Base-by-base conservation (phyloP, 2,113 vertebrate genomes). In the Antechinus stuartii region DNA sequence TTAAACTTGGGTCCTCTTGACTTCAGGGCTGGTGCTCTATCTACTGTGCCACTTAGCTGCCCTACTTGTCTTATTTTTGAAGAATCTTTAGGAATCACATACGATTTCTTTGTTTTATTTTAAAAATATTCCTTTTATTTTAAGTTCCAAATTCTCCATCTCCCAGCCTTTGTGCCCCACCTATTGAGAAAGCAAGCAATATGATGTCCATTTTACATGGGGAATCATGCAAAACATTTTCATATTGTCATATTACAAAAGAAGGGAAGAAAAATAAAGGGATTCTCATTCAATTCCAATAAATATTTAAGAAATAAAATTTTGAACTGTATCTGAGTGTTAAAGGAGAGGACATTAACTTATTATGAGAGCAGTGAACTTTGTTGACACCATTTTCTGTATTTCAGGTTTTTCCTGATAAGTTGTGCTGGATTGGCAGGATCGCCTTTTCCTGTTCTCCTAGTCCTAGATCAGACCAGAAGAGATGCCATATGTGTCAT, bases 401-500 rank as follows among this genome's bases (percentile, higher is more conserved):
- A 49, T 93, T 96, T 93, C 52, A 26, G 89, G 61, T 94, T 42
- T 90, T 95, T 94, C 93, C 84, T 91, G 90, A 2, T 22, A 90
- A 27, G 53, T 92, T 57, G 22, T 93, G 50, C 52, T 84, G 46
- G 52, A 54, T 95, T 89, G 68, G 54, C 57, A 76, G 57, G 25
- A 42, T 76, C n/a, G 23, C 93, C 61, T 96, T 91, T 90, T 89
- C 93, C 91, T 94, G 9, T 57, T 57, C 35, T 76, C 5, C 61
- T 30, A 68, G 68, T n/a, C 68, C 68, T 42, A 84, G 68, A 16
- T 84, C 19, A 2, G 42, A 84, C 19, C 68, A 42, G 68, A 42
- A 84, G n/a, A 84, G n/a, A 7, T 84, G 19, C 19, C 7, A 42
- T 84, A 42, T 84, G 68, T 84, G 16, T 84, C 35, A 42, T 84